Conservation (phyloP, 2,113 vertebrate genomes). For the Melanostigma gelatinosum region DNA sequence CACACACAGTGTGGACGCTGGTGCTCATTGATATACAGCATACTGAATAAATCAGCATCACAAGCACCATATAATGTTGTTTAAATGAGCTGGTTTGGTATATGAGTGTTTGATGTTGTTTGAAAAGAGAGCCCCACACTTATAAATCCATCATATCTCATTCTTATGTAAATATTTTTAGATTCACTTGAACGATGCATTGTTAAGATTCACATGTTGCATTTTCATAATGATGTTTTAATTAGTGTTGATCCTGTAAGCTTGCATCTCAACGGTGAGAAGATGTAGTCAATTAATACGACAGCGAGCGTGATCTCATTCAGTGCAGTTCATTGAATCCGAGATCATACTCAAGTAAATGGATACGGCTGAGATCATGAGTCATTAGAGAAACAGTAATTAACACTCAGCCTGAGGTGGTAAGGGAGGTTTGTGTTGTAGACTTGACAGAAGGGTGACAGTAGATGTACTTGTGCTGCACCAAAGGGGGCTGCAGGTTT, state of each 20-base stretch:
- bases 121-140: constrained; percentile 4
- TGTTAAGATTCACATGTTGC: constrained; percentile 16
- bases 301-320: constrained; percentile 27
- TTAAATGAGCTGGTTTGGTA: background rate
- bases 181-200: background rate
- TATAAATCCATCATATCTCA: background rate
- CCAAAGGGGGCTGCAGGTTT: background rate
- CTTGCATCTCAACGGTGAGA: constrained; percentile 2
- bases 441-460: constrained; percentile 29
- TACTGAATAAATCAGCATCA: constrained; percentile 48
- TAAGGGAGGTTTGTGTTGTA: constrained; percentile 9
- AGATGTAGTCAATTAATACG: constrained; percentile 36
- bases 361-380: constrained; percentile 24
- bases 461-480: background rate
- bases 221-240: constrained; percentile 15
- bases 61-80: background rate
- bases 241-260: constrained; percentile 14
- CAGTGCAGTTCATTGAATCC: constrained; percentile 23
- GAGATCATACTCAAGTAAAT: constrained; percentile 38
- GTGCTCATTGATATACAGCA: constrained; percentile 19
- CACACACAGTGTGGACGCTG: constrained; percentile 7
- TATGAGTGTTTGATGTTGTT: constrained; percentile 15
- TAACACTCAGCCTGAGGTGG: constrained; percentile 27
- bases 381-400: constrained; percentile 47
- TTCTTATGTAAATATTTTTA: constrained; percentile 20